Conservation (phyloP, 2,888 invertebrate species). For the Rotaria magnacalcarata region DNA sequence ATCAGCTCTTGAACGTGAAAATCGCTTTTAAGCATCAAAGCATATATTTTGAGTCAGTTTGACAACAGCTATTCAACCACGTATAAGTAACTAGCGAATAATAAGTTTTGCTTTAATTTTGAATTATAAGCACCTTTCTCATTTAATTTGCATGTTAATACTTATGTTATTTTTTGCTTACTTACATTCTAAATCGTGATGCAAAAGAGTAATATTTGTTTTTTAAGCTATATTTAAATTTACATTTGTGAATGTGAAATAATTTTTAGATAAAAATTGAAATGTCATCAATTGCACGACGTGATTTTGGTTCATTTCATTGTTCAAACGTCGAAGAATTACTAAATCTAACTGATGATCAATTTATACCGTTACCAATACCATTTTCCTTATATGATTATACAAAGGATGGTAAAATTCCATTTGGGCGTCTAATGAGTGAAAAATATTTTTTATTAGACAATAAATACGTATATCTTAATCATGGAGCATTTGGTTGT, state of each 20-base stretch:
- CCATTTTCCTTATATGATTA: conserved; percentile 33
- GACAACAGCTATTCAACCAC: neutral
- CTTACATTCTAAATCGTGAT: neutral
- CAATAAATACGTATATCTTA: conserved; percentile 52
- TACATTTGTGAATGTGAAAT: neutral
- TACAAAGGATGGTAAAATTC: conserved; percentile 35
- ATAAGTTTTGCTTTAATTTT: neutral
- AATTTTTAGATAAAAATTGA: neutral
- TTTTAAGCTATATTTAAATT: neutral
- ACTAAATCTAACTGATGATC: conserved; percentile 50
- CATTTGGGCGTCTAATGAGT: conserved; percentile 46
- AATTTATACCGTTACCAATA: neutral
- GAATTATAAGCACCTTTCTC: neutral
- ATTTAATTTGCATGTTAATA: neutral
- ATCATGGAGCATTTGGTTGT: conserved; percentile 58
- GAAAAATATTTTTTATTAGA: conserved; percentile 48
- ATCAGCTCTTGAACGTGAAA: neutral
- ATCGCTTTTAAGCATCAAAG: neutral
- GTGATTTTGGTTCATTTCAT: conserved; percentile 56
- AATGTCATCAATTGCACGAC: conserved; percentile 2
- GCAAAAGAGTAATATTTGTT: too few species aligned
- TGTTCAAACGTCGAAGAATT: conserved; percentile 55
- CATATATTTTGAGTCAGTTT: neutral
- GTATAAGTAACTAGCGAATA: neutral
- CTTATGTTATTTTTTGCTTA: neutral